Base-by-base conservation (phyloP, 2,888 invertebrate species). In the Petrophora chlorosata region DNA sequence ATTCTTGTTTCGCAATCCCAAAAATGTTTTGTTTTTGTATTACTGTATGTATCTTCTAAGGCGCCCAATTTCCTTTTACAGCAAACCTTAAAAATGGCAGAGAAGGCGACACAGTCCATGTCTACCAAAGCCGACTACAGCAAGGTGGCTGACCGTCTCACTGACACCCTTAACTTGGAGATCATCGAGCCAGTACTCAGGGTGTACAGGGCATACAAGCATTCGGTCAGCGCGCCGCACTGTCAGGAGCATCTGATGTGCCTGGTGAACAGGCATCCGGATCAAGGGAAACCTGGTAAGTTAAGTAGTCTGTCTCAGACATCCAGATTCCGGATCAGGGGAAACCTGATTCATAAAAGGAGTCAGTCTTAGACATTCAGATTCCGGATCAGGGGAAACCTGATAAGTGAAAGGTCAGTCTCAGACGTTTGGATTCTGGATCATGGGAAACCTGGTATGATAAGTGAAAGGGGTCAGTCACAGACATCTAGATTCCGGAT, bases 231-330 rank as follows among this genome's bases (percentile, higher is more conserved):
- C 64, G 91, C 92, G 16, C 95, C 95, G 0, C 92, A 93, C 39
- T 96, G 96, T 74, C 95, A 95, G 65, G 93, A 92, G 66, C 96
- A 96, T 65, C 93, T 96, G 23, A 91, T 96, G 76, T 97, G 96
- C 70, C 84, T 94, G 25, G 92, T 96, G 3, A 96, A 96, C 71
- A 91, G 93, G 61, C 92, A 92, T 32, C 92, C 92, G 30, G 89
- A 92, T 13, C 85, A 91, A 26, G 91, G 90, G 35, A 87, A 88
- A 48, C 73, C 73, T 43, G 85, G 89, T 87, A 53, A 61, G 67
- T 35, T 1, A 17, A 5, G 8, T 3, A 12, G 13, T 7, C 23
- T n/a, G 7, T 23, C 8, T 8, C 23, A 23, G 7, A n/a, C n/a
- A n/a, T n/a, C n/a, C 19, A 5, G 1, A 19, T 19, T 19, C 19